phyloP scores from a whole-genome alignment of 2,888 invertebrate genomes.

The Melinaea menophilus region DNA sequence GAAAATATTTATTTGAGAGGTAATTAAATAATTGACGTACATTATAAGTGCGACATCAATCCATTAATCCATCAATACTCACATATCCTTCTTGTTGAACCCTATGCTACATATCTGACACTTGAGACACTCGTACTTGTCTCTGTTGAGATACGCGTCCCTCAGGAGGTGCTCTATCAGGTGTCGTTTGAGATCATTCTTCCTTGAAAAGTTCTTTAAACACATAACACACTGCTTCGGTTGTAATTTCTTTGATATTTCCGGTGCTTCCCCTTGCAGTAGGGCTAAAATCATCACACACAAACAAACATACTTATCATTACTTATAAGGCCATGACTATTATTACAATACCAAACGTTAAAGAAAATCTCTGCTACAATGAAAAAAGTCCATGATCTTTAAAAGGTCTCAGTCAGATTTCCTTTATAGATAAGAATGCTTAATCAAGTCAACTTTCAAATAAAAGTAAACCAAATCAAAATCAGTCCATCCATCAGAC shows the following conservation, averaged over 20 bases:
- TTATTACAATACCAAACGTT: too few relatives aligned
- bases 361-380: too few relatives aligned
- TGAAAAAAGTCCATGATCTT: too few relatives aligned
- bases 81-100: conserved; percentile 27
- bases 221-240: conserved; percentile 43
- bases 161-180: conserved; percentile 54
- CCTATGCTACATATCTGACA: conserved; percentile 43
- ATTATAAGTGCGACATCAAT: background rate
- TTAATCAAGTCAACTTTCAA: too few relatives aligned
- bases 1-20: too few relatives aligned
- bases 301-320: too few relatives aligned
- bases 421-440: too few relatives aligned
- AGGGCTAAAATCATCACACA: background rate
- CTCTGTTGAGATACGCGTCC: conserved; percentile 41
- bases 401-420: too few relatives aligned
- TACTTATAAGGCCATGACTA: too few relatives aligned
- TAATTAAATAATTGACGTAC: too few relatives aligned
- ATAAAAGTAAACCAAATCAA: too few relatives aligned
- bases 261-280: background rate
- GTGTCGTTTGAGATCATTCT: conserved; percentile 52
- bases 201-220: conserved; percentile 35
- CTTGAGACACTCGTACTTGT: background rate
- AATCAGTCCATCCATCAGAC: too few relatives aligned
- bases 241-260: background rate
- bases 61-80: conserved; percentile 10